Evolutionary conservation across 2,113 vertebrate species (phyloP), one percentile per base, ranked within the genome.

Genomic region (Dipodomys ordii): DNA sequence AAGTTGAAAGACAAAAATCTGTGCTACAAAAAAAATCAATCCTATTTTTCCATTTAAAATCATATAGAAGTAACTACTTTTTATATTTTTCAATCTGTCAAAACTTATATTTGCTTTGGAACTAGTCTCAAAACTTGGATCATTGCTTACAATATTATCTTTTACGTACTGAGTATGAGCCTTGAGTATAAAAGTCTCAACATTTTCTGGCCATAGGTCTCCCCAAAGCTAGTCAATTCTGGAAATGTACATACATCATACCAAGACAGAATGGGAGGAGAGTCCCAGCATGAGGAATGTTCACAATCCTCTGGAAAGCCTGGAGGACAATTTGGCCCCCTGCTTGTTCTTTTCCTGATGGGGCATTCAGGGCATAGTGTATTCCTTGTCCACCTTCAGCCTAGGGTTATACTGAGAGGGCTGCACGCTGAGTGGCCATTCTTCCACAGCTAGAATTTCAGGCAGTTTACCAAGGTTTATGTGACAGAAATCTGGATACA

Each of bases 71-170:
- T 15, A 81, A 87, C 5, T 69, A 69, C 12, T 49, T 80, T 2
- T 46, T 71, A 28, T 19, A 46, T 73, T 20, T 93, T 78, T 27
- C 32, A 83, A 23, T 49, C 28, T 85, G 35, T 7, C 8, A 28
- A 83, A 80, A 73, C 78, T 91, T 64, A 15, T 10, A 67, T 90
- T 82, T 67, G 25, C 19, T 84, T 87, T 46, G 32, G 27, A 95
- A 64, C 28, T 83, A 13, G 44, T 44, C 4, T 87, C 82, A 69
- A 87, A 74, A 44, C 8, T 32, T 18, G 20, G 15, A 78, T 39
- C 12, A 23, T 25, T 73, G 76, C 19, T 83, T 60, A 73, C 15
- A 39, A 12, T 28, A n/a, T 68, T 35, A 32, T 86, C 72, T 81
- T 22, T 23, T 74, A 20, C 62, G 16, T 68, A 73, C 71, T 91